Base-by-base conservation (phyloP, 2,797 vertebrate species). In the Selene dorsalis region DNA sequence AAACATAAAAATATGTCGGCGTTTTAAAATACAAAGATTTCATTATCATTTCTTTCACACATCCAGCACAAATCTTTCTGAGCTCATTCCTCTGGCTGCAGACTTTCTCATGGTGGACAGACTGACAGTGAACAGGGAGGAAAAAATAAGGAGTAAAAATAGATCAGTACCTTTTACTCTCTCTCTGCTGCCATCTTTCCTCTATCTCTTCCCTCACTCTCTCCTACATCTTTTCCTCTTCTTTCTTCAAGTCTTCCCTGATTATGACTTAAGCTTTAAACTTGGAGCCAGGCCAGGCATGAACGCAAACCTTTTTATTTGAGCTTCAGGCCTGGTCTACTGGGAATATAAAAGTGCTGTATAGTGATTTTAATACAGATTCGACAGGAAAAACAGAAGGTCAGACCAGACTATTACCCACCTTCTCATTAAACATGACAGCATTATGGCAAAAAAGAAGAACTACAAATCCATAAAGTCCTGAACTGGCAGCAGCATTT, bases 111-210 rank as follows among this genome's bases (percentile, higher is more conserved):
- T 61, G 39, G 79, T 75, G 62, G 62, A 83, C 38, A 58, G 57
- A 69, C 4, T 20, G 55, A 12, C 32, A 35, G 10, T 26, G 17
- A 35, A 2, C 32, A 35, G 32, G 9, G 32, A 69, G 18, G 43
- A 24, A 50, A 67, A 66, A 69, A 81, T 58, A 74, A 62, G 52
- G 66, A 55, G 39, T 67, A 62, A 75, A 77, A 79, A 75, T 50
- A 80, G 68, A 72, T 22, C 0, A 39, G 35, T 11, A 64, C 17
- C 24, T 59, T 69, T 41, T 24, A 62, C 67, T 69, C 67, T 69
- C 14, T 43, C 39, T 30, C 12, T 26, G 28, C 13, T 35, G 20
- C 48, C 18, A 35, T 61, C 52, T 8, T 24, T 13, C n/a, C 55
- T 2, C 6, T 35, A 8, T 50, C 22, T 16, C 22, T 57, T 35